A percentile compares a stretch with the other conserved stretches of the same genome.
Conservation (phyloP, 2,888 invertebrate species). For the Abscondita cerata region DNA sequence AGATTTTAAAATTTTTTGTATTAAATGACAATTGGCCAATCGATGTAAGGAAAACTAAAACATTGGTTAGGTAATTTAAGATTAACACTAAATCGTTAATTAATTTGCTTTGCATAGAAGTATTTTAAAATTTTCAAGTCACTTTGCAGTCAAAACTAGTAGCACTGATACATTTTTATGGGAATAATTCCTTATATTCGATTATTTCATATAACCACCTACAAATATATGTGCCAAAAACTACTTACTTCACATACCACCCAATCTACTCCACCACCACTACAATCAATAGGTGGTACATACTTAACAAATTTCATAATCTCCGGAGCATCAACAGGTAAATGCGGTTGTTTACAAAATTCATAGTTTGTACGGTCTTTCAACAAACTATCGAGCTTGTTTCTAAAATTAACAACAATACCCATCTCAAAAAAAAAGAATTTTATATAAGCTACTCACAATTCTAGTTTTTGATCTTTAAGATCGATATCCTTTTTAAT, state of each 20-base stretch:
- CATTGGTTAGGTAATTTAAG: no score
- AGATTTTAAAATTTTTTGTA: no score
- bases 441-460: conserved; percentile 47
- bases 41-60: no score
- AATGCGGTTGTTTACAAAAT: conserved; percentile 70
- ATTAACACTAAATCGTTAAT: no score
- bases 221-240: not conserved
- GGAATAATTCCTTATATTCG: no score
- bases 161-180: no score
- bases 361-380: conserved; percentile 57
- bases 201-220: no score
- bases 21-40: no score
- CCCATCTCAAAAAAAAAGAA: no score
- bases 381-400: conserved; percentile 60
- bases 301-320: conserved; percentile 75
- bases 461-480: conserved; percentile 48
- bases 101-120: no score
- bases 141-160: no score
- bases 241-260: conserved; percentile 73
- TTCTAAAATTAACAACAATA: conserved; percentile 48
- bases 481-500: conserved; percentile 36
- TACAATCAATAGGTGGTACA: conserved; percentile 71
- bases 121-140: no score
- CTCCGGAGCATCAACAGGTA: conserved; percentile 73
- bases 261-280: conserved; percentile 72